These are phyloP conservation scores for Glyptemys insculpta DNA, from an alignment of 2,797 vertebrate genomes.

Conservation along the genomic window DNA sequence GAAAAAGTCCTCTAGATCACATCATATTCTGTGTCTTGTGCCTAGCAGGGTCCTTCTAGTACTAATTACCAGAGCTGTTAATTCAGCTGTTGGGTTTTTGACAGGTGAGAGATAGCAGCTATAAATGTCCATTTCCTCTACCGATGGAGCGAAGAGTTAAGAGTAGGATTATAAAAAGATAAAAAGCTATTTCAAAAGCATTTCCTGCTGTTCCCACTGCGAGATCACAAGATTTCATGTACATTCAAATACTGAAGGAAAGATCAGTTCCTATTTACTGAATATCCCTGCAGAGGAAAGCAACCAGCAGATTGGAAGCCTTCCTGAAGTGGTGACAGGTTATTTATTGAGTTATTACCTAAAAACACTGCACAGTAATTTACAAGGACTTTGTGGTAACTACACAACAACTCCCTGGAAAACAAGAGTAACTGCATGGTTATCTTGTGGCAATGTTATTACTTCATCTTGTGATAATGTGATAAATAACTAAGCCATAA, in stretches of 20 bases:
- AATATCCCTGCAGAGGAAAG: slow-evolving; percentile 12
- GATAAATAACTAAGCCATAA: not conserved
- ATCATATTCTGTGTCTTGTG: not conserved
- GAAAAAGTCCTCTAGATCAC: slow-evolving; percentile 1
- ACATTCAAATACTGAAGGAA: slow-evolving; percentile 18
- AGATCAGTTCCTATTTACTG: slow-evolving; percentile 40
- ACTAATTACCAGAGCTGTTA: slow-evolving; percentile 60
- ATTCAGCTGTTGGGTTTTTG: slow-evolving; percentile 47
- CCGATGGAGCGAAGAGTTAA: slow-evolving; percentile 35
- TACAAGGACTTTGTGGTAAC: not conserved
- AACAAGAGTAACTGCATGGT: not conserved
- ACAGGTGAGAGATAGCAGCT: slow-evolving; percentile 8
- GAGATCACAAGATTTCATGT: slow-evolving; percentile 26
- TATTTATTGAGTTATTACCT: slow-evolving; percentile 10
- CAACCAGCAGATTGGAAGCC: not conserved
- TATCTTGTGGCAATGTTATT: not conserved
- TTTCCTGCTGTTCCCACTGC: slow-evolving; percentile 50
- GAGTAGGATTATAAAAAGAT: slow-evolving; percentile 52
- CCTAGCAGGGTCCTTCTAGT: slow-evolving; percentile 4
- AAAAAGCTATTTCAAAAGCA: slow-evolving; percentile 56
- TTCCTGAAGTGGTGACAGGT: slow-evolving; percentile 1
- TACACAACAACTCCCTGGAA: not conserved
- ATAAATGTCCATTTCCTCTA: slow-evolving; percentile 31
- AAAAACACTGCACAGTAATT: not conserved
- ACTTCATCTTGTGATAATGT: not conserved